Evolutionary conservation across 2,888 invertebrate species (phyloP), one percentile per base, ranked within the genome.

Genomic region (Parnassius mnemosyne): DNA sequence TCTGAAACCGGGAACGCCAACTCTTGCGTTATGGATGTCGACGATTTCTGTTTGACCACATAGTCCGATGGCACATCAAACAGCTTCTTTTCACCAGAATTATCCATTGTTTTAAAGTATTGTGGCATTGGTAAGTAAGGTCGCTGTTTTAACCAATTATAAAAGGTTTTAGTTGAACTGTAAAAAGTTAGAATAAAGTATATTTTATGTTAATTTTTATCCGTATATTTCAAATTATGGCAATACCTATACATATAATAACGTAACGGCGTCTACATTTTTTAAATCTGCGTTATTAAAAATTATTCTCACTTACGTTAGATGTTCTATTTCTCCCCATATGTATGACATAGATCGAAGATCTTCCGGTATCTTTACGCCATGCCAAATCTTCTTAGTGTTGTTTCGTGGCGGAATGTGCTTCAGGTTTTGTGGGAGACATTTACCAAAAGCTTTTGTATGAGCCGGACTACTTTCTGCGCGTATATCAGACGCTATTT

Each of bases 291-390:
- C 34, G 5, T 7, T 34, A 5, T 2, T 2, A 12, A 34, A 10
- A 43, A 5, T 42, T 13, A 3, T n/a, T 11, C 0, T 41, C 11
- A 25, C 84, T 79, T 67, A 93, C 93, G 92, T 92, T 9, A 95
- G 84, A 77, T 94, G 89, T 20, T 92, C 89, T 52, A 95, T 93
- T n/a, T 92, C 93, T 12, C 92, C 89, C 93, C 93, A 94, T 1
- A 94, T 93, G 53, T 88, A 87, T 0, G 93, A 85, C 94, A 94
- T 94, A 1, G 90, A 84, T 61, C 91, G 88, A 16, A 95, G 76
- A 53, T 94, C 93, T 57, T 91, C 83, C 0, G 93, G 94, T 54
- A 94, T 92, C 65, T 87, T 77, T 60, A 93, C 92, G 10, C 85
- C 77, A 43, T 93, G 75, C 94, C 94, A 94, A 68, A 85, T 87